Conservation (phyloP, 1,140 invertebrate species). For the Scaptomyza montana region DNA sequence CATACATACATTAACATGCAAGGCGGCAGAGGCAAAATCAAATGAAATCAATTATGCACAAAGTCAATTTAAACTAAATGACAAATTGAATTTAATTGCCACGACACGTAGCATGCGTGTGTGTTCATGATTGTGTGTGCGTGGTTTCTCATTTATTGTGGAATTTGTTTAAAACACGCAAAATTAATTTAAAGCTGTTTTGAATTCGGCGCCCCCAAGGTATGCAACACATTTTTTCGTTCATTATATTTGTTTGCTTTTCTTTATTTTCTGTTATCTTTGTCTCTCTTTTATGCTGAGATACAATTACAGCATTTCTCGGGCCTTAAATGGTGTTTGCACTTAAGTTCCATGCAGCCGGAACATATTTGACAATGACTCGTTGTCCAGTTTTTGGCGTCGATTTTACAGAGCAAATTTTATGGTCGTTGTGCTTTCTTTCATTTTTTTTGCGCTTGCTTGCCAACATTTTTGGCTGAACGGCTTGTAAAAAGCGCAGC, state of each 20-base stretch:
- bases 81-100: constrained; percentile 76
- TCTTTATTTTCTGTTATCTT: neutral
- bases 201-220: neutral
- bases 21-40: constrained; percentile 41
- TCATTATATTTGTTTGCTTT: neutral
- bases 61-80: constrained; percentile 64
- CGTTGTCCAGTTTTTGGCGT: constrained; percentile 25
- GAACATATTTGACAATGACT: constrained; percentile 68
- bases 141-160: constrained; percentile 20
- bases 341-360: constrained; percentile 27
- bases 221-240: constrained; percentile 33
- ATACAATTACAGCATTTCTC: constrained; percentile 39
- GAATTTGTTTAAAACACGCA: constrained; percentile 24
- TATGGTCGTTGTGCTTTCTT: neutral
- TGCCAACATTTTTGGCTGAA: constrained; percentile 28
- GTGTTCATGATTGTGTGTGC: constrained; percentile 10
- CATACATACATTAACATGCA: neutral
- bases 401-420: constrained; percentile 42
- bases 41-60: constrained; percentile 74
- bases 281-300: neutral
- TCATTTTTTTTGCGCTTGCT: constrained; percentile 9
- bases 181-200: constrained; percentile 19
- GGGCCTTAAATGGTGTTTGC: constrained; percentile 65
- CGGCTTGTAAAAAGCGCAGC: constrained; percentile 51
- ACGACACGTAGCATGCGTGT: constrained; percentile 45